phyloP scores from a whole-genome alignment of 2,888 invertebrate species.

The Hypselothyrea guttata region DNA sequence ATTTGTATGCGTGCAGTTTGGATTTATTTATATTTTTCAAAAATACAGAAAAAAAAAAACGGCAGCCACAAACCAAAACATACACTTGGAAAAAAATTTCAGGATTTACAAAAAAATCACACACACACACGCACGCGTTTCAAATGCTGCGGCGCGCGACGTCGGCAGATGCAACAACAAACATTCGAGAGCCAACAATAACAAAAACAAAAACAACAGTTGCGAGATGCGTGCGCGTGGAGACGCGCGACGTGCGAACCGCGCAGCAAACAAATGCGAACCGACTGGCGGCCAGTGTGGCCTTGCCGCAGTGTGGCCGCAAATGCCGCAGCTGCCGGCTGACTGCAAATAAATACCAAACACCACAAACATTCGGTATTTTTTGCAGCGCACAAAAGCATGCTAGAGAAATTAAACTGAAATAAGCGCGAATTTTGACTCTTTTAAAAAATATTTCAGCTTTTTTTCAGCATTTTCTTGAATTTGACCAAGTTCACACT shows the following conservation, averaged over 20 bases:
- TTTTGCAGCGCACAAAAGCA: constrained; percentile 9
- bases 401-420: constrained; percentile 1
- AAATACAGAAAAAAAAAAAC: constrained; percentile 26
- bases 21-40: constrained; percentile 46
- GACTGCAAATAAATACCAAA: too few relatives aligned
- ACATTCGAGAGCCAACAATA: constrained; percentile 21
- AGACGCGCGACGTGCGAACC: constrained; percentile 43
- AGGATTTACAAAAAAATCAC: constrained; percentile 12
- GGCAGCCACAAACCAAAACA: constrained; percentile 11
- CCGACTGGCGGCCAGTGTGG: constrained; percentile 41
- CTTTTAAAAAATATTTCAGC: too few relatives aligned
- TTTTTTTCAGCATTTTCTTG: too few relatives aligned
- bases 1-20: constrained; percentile 25
- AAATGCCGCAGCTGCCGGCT: too few relatives aligned
- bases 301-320: neutral
- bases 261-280: constrained; percentile 48
- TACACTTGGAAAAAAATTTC: constrained; percentile 18
- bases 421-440: too few relatives aligned
- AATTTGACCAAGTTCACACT: too few relatives aligned
- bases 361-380: too few relatives aligned
- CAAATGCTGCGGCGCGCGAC: constrained; percentile 39
- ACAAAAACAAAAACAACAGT: constrained; percentile 16
- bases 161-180: constrained; percentile 37
- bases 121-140: constrained; percentile 29
- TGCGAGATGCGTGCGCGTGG: constrained; percentile 35